phyloP scores from a whole-genome alignment of 2,888 invertebrate genomes.

The Oconnorella tubifera region DNA sequence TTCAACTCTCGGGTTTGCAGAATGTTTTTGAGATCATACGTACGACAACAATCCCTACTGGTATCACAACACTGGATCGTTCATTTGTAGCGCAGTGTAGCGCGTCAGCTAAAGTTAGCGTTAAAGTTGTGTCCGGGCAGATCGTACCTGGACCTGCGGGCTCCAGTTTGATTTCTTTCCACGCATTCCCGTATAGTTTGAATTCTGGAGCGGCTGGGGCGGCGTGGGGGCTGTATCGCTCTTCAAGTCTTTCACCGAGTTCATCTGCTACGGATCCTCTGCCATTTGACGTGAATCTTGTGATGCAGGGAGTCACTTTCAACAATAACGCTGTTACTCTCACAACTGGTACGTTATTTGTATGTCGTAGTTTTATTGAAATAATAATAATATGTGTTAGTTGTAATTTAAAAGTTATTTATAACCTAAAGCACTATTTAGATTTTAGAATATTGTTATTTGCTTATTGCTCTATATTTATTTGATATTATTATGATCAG shows the following conservation, averaged over 20 bases:
- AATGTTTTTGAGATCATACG: constrained; percentile 11
- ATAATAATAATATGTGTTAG: no score
- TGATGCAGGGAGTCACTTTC: constrained; percentile 4
- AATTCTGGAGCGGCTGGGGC: constrained; percentile 3
- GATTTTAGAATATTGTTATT: no score
- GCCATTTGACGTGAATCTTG: constrained; percentile 15
- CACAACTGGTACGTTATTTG: constrained; percentile 1
- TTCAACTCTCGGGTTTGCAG: constrained; percentile 7
- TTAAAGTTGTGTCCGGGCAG: constrained; percentile 8
- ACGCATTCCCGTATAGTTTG: constrained; percentile 18
- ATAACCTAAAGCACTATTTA: no score
- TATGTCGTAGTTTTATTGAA: no score
- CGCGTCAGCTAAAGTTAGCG: not conserved
- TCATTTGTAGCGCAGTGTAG: constrained; percentile 22
- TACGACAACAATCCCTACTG: constrained; percentile 2
- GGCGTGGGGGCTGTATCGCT: constrained; percentile 20
- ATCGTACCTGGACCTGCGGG: constrained; percentile 9
- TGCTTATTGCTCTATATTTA: no score
- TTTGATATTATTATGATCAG: no score
- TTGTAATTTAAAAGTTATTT: no score
- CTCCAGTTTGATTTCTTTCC: constrained; percentile 17
- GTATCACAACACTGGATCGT: constrained; percentile 21
- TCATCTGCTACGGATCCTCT: constrained; percentile 9
- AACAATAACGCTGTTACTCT: constrained; percentile 11
- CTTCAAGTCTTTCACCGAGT: not conserved